Conservation (phyloP, 2,888 invertebrate species). For the Hypercompe scribonia region DNA sequence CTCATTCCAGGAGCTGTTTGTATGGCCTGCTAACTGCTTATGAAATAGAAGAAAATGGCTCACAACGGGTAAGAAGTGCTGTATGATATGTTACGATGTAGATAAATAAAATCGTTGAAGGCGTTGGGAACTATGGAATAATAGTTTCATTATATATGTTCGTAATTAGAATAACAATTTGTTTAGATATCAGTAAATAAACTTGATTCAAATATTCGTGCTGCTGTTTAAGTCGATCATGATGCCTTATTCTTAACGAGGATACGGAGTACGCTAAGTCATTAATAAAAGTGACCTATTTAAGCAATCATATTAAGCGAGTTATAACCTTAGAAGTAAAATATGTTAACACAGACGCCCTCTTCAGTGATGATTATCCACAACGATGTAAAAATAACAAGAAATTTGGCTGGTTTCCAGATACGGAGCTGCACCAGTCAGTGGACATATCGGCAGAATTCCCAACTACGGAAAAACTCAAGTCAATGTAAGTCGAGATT, state of each 20-base stretch:
- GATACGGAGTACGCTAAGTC: constrained; percentile 30
- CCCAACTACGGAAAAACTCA: constrained; percentile 83
- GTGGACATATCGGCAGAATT: constrained; percentile 82
- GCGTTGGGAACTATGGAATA: background rate
- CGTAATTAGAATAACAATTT: constrained; percentile 1
- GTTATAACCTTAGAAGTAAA: constrained; percentile 57
- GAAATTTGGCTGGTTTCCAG: constrained; percentile 80
- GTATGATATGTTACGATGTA: background rate
- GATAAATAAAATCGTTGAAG: background rate
- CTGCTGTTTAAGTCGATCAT: background rate
- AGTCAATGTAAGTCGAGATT: constrained; percentile 74
- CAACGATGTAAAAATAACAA: constrained; percentile 77
- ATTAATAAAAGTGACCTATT: constrained; percentile 41
- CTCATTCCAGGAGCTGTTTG: constrained; percentile 65
- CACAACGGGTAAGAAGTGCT: constrained; percentile 73
- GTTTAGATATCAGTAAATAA: constrained; percentile 6
- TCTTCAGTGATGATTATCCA: constrained; percentile 52
- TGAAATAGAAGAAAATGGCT: constrained; percentile 64
- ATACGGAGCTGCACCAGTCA: constrained; percentile 71
- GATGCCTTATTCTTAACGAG: constrained; percentile 23
- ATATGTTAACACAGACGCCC: constrained; percentile 65
- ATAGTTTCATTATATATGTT: background rate
- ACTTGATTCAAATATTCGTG: constrained; percentile 23
- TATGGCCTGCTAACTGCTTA: constrained; percentile 55
- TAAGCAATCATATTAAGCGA: constrained; percentile 26